These are phyloP conservation scores for Diarsia dahlii DNA, from an alignment of 2,888 invertebrate genomes.

Conservation along the genomic window DNA sequence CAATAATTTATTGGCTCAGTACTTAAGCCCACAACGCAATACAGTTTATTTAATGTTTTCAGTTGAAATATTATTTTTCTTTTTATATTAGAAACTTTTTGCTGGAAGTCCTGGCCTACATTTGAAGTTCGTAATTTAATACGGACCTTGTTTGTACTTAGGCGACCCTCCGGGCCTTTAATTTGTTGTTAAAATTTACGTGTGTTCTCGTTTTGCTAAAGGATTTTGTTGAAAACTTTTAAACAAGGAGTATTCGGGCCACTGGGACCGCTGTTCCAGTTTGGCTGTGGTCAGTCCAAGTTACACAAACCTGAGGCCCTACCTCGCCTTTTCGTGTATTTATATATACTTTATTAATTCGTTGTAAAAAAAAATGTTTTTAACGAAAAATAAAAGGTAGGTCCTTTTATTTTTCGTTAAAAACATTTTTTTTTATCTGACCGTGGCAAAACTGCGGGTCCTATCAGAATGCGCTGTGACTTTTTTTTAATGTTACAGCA, in stretches of 20 bases:
- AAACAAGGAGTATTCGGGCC: background rate
- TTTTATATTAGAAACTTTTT: constrained; percentile 7
- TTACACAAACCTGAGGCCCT: background rate
- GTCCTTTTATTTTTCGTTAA: too few relatives aligned
- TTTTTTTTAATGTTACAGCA: too few relatives aligned
- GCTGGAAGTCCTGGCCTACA: constrained; percentile 6
- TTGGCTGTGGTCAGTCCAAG: background rate
- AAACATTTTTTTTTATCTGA: too few relatives aligned
- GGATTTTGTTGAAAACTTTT: background rate
- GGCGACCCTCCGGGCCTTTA: background rate
- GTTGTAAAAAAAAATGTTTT: too few relatives aligned
- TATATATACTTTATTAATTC: too few relatives aligned
- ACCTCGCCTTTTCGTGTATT: background rate
- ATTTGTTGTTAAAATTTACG: background rate
- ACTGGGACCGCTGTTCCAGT: background rate
- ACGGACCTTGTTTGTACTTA: background rate
- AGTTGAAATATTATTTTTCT: constrained; percentile 13
- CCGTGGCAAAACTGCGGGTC: too few relatives aligned
- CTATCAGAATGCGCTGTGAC: too few relatives aligned
- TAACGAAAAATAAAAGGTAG: too few relatives aligned
- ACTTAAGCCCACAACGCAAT: constrained; percentile 28
- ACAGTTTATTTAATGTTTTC: constrained; percentile 16
- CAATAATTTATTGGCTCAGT: constrained; percentile 17
- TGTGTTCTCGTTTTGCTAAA: background rate
- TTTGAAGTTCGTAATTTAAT: constrained; percentile 15